Conservation (phyloP, 1,140 invertebrate genomes). For the Trichonephila inaurata region DNA sequence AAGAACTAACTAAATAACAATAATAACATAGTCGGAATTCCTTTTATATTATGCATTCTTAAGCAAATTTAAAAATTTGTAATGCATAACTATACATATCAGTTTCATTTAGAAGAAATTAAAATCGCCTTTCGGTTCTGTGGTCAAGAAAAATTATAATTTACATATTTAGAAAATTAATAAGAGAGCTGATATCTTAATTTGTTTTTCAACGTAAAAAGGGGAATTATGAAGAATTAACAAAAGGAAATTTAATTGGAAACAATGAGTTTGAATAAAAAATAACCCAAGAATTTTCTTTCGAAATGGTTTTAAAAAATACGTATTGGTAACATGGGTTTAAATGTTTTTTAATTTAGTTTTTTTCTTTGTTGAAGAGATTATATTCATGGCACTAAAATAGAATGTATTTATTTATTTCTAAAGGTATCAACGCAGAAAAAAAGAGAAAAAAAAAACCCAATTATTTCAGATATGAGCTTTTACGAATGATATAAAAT, state of each 20-base stretch:
- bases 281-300: neutral
- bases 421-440: too few species aligned
- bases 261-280: neutral
- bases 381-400: neutral
- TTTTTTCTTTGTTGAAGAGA: neutral
- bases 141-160: neutral
- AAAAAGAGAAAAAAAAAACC: neutral
- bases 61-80: neutral
- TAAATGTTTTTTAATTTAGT: neutral
- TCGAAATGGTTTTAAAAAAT: neutral
- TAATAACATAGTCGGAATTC: neutral
- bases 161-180: neutral
- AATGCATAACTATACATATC: neutral
- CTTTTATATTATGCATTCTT: neutral
- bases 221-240: neutral
- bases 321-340: neutral
- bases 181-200: neutral
- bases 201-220: neutral
- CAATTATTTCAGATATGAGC: neutral
- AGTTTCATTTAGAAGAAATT: neutral
- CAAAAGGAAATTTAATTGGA: neutral
- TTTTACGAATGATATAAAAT: neutral
- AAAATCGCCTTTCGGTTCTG: neutral
- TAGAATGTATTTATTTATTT: neutral
- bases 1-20: too few species aligned